phyloP scores from a whole-genome alignment of 2,797 vertebrate species.

The Aphelocoma californica region DNA sequence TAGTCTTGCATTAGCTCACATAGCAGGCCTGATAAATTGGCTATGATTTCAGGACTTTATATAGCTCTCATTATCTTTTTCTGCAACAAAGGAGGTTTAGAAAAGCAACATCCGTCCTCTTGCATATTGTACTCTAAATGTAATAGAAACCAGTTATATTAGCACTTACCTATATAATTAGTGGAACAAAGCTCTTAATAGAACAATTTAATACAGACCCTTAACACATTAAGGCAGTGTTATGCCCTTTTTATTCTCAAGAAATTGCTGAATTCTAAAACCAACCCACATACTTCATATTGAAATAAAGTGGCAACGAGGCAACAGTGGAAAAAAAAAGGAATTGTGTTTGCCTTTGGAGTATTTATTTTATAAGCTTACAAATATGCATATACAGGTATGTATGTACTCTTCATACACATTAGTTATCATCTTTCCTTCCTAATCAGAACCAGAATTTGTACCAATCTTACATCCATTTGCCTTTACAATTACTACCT shows the following conservation, averaged over 20 bases:
- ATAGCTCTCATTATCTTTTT: constrained; percentile 55
- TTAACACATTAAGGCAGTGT: not conserved
- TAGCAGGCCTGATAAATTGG: constrained; percentile 41
- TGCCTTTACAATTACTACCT: not conserved
- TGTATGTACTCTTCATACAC: not conserved
- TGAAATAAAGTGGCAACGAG: not conserved
- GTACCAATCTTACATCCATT: not conserved
- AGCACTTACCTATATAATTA: constrained; percentile 25
- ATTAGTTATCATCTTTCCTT: not conserved
- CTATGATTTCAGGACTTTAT: constrained; percentile 57
- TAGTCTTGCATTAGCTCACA: constrained; percentile 31
- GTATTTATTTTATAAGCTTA: not conserved
- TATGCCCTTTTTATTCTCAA: not conserved
- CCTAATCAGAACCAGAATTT: not conserved
- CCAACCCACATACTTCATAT: not conserved
- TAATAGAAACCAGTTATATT: constrained; percentile 58
- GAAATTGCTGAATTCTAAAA: not conserved
- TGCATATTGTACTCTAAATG: constrained; percentile 1
- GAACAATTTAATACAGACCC: not conserved
- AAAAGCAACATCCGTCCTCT: constrained; percentile 27
- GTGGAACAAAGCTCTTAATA: constrained; percentile 11
- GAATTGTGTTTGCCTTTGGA: not conserved
- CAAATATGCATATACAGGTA: not conserved
- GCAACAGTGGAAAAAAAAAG: not conserved
- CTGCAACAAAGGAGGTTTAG: constrained; percentile 23